phyloP scores from a whole-genome alignment of 1,140 invertebrate genomes.

The Rhopalosiphum padi region DNA sequence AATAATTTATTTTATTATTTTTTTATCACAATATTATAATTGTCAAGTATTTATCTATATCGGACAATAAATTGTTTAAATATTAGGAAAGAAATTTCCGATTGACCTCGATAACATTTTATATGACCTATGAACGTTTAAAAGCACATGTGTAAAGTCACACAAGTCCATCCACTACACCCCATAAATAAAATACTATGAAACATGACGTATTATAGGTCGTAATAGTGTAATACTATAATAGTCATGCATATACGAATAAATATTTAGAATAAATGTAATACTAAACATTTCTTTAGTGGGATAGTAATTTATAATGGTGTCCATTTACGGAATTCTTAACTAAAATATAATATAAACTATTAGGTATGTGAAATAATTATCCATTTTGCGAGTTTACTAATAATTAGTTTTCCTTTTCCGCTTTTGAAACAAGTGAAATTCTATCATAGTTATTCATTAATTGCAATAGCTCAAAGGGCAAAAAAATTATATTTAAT shows the following conservation, averaged over 20 bases:
- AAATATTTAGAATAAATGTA: too few species aligned
- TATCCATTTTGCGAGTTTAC: neutral
- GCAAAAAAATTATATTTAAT: neutral
- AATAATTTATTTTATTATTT: neutral
- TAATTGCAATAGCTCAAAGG: neutral
- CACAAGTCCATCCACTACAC: too few species aligned
- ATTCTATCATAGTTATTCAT: neutral
- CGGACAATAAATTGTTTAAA: neutral
- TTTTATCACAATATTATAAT: neutral
- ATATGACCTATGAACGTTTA: neutral
- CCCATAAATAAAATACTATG: too few species aligned
- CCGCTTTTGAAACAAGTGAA: neutral
- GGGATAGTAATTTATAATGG: too few species aligned
- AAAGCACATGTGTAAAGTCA: neutral
- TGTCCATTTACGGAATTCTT: neutral
- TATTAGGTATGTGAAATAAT: neutral
- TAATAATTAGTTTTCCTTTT: neutral
- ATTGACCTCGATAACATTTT: neutral
- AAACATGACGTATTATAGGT: too few species aligned
- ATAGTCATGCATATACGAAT: too few species aligned
- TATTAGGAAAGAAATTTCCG: neutral
- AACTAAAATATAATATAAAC: neutral
- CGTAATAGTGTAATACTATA: too few species aligned
- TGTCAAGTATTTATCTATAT: neutral
- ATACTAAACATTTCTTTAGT: neutral